Conservation (phyloP, 2,113 vertebrate genomes). For the Ageneiosus marmoratus region DNA sequence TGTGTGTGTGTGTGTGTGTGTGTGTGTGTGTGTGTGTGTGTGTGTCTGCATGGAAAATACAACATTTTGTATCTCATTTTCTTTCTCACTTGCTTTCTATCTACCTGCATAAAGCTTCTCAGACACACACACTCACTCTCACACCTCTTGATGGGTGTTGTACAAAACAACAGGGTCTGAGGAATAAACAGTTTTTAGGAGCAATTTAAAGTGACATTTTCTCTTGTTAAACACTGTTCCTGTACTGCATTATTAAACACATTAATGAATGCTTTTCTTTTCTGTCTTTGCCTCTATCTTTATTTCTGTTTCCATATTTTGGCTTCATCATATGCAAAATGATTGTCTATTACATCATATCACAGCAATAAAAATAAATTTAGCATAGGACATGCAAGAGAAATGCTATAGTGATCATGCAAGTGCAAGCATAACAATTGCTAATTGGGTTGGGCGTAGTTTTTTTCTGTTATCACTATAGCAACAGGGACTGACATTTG, state of each 20-base stretch:
- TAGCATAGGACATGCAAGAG: background rate
- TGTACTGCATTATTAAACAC: background rate
- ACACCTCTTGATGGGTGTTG: background rate
- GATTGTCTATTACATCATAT: background rate
- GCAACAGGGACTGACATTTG: constrained; percentile 1
- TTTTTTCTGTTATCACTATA: background rate
- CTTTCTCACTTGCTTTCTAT: background rate
- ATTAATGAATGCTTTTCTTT: background rate
- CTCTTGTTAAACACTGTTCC: constrained; percentile 30
- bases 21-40: constrained; percentile 25
- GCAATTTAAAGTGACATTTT: constrained; percentile 15
- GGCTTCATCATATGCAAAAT: background rate
- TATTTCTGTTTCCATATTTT: background rate
- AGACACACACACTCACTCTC: constrained; percentile 8
- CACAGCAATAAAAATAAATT: background rate
- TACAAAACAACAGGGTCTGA: constrained; percentile 29
- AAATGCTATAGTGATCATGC: background rate
- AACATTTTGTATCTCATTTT: constrained; percentile 45
- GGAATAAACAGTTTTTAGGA: constrained; percentile 1
- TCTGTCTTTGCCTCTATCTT: background rate
- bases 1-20: constrained; percentile 52
- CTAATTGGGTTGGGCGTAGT: constrained; percentile 4
- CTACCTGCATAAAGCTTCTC: background rate
- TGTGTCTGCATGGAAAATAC: constrained; percentile 51
- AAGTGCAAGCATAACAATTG: background rate